phyloP scores from a whole-genome alignment of 2,797 vertebrate genomes.

The Crossoptilon crossoptilon region DNA sequence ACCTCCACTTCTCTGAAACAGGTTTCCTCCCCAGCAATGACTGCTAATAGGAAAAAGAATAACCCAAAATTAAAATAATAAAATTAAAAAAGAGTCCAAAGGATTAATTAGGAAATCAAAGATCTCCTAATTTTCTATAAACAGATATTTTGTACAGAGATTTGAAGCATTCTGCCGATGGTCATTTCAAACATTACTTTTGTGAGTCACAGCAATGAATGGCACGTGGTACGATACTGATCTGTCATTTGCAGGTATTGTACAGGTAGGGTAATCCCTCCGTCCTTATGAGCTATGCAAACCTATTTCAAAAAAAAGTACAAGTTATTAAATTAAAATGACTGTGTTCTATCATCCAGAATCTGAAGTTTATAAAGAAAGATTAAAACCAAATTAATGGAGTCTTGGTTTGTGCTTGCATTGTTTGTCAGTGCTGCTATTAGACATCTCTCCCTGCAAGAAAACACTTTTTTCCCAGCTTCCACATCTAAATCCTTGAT shows the following conservation, averaged over 20 bases:
- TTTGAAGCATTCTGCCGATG: not conserved
- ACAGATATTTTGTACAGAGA: not conserved
- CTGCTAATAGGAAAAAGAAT: not conserved
- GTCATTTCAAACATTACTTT: not conserved
- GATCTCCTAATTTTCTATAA: not conserved
- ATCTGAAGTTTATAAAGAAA: slow-evolving; percentile 60
- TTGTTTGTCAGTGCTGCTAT: slow-evolving; percentile 6
- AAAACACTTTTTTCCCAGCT: not conserved
- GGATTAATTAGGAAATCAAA: not conserved
- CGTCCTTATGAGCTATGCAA: slow-evolving; percentile 14
- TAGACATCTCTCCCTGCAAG: not conserved
- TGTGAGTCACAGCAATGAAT: not conserved
- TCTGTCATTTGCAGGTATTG: not conserved
- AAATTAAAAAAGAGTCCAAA: not conserved
- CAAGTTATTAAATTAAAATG: slow-evolving; percentile 46
- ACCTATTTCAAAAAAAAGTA: not conserved
- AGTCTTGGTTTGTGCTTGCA: slow-evolving; percentile 29
- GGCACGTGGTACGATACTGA: not conserved
- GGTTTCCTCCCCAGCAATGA: not conserved
- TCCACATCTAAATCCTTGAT: not conserved
- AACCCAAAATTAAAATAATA: no score
- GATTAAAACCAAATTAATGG: slow-evolving; percentile 64
- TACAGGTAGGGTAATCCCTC: slow-evolving; percentile 27
- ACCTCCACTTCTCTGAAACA: not conserved
- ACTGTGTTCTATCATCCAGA: slow-evolving; percentile 26